Evolutionary conservation across 2,888 invertebrate genomes (phyloP).

Genomic region (Dasypogon diadema): DNA sequence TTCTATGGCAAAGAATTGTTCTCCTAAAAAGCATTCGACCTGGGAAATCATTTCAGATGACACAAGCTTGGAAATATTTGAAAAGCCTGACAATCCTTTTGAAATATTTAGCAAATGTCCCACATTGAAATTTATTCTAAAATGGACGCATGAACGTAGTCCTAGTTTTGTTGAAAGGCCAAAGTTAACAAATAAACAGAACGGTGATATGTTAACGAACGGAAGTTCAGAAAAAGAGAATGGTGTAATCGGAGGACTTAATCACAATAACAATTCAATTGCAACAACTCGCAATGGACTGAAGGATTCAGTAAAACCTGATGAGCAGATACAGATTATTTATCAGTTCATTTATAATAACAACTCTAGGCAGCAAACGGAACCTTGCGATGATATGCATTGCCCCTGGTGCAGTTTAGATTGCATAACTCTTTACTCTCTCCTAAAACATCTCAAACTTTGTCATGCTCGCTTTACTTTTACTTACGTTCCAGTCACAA

Average conservation of each 20-base stretch:
- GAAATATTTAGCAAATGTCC: constrained; percentile 85
- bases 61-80: constrained; percentile 65
- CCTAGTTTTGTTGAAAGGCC: constrained; percentile 77
- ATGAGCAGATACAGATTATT: constrained; percentile 81
- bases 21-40: constrained; percentile 79
- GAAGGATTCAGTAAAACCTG: constrained; percentile 44
- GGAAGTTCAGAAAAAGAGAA: constrained; percentile 67
- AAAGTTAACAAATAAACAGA: constrained; percentile 65
- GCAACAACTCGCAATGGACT: constrained; percentile 24
- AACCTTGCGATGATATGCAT: constrained; percentile 91
- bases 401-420: constrained; percentile 97
- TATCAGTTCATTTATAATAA: constrained; percentile 97
- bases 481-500: constrained; percentile 73
- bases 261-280: constrained; percentile 62
- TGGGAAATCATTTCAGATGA: constrained; percentile 76
- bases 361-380: constrained; percentile 94
- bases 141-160: constrained; percentile 83
- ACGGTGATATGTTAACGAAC: background rate
- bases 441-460: constrained; percentile 92
- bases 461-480: constrained; percentile 95
- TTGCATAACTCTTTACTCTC: constrained; percentile 86
- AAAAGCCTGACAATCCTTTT: constrained; percentile 71
- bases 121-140: constrained; percentile 84
- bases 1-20: constrained; percentile 67
- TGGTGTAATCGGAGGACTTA: constrained; percentile 57